A percentile compares a stretch with the other conserved stretches of the same genome.
Conservation (phyloP, 1,140 invertebrate genomes). For the Drosophila sp. region DNA sequence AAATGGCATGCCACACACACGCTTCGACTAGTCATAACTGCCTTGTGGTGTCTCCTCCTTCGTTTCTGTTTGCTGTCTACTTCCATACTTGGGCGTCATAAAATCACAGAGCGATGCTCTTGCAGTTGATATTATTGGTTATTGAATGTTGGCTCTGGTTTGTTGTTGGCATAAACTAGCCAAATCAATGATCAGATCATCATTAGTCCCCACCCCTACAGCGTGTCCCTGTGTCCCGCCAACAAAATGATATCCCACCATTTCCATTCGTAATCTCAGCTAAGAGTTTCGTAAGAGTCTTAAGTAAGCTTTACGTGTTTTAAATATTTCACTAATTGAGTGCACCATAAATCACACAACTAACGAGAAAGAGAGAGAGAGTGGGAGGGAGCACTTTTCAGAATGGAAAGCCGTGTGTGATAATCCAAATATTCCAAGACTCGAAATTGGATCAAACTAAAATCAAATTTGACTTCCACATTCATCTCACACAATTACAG, state of each 20-base stretch:
- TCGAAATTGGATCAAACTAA: no score
- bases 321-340: constrained; percentile 53
- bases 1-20: constrained; percentile 73
- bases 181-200: constrained; percentile 62
- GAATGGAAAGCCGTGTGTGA: no score
- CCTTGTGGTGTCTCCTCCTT: constrained; percentile 4
- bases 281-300: constrained; percentile 53
- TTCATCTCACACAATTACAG: no score
- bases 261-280: constrained; percentile 56
- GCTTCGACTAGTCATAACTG: constrained; percentile 31
- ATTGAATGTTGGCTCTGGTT: constrained; percentile 38
- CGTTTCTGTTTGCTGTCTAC: constrained; percentile 35
- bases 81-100: constrained; percentile 46
- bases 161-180: constrained; percentile 62
- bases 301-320: constrained; percentile 44
- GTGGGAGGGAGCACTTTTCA: no score
- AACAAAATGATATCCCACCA: constrained; percentile 49
- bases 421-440: no score
- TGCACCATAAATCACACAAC: constrained; percentile 56
- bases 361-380: no score
- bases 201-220: constrained; percentile 37
- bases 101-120: constrained; percentile 65
- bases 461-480: no score
- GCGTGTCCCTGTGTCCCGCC: background rate
- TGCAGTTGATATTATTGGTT: constrained; percentile 65